Conservation (phyloP, 2,113 vertebrate genomes). For the Capreolus pygargus region DNA sequence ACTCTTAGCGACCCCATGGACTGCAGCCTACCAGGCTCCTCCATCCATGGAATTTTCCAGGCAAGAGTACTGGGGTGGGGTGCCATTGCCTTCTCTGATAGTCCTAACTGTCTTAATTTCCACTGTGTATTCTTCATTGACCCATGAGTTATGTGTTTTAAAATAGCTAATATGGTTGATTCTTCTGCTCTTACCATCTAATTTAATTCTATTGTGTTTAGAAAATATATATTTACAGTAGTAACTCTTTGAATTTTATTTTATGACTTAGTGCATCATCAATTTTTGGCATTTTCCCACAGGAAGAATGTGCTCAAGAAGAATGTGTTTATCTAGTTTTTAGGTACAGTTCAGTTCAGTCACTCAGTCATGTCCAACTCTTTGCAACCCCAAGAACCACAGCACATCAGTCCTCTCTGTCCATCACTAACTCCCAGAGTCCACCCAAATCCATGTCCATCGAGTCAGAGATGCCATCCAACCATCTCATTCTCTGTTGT, state of each 20-base stretch:
- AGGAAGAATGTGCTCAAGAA: neutral
- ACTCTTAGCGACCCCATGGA: too few species aligned
- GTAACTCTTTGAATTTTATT: neutral
- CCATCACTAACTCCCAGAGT: too few species aligned
- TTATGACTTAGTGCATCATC: neutral
- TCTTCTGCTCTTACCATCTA: neutral
- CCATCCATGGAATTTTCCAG: too few species aligned
- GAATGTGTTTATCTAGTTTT: neutral
- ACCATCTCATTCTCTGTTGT: too few species aligned
- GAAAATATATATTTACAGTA: neutral
- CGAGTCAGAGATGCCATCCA: too few species aligned
- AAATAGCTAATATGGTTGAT: neutral
- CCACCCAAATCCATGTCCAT: too few species aligned
- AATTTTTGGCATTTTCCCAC: neutral
- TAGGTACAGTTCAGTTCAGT: neutral
- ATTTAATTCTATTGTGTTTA: neutral
- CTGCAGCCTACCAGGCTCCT: too few species aligned
- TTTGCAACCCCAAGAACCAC: too few species aligned
- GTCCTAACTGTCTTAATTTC: constrained; percentile 27
- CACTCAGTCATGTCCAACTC: too few species aligned
- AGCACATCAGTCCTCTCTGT: too few species aligned
- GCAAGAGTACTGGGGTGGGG: too few species aligned
- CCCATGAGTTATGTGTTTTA: neutral
- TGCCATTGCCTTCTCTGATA: neutral
- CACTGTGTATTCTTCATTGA: neutral